Conservation (phyloP, 2,888 invertebrate species). For the Fragum whitleyi region DNA sequence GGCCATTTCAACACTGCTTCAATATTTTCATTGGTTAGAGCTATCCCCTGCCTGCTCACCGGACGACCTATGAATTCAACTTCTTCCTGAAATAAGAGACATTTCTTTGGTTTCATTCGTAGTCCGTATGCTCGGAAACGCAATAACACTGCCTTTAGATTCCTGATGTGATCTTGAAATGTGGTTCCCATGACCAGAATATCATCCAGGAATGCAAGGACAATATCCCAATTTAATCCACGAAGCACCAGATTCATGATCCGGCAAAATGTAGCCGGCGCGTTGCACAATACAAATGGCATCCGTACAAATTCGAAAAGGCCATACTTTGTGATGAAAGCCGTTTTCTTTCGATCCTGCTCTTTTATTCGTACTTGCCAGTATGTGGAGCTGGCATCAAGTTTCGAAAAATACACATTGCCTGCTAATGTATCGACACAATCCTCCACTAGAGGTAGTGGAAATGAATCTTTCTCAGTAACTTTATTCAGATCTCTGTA, state of each 20-base stretch:
- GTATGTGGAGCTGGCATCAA: too few species aligned
- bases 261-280: too few species aligned
- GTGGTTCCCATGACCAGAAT: slow-evolving; percentile 56
- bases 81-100: slow-evolving; percentile 26
- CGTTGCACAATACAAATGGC: too few species aligned
- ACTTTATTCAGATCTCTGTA: too few species aligned
- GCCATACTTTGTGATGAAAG: too few species aligned
- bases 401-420: too few species aligned
- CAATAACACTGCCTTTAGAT: slow-evolving; percentile 44
- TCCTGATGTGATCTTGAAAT: slow-evolving; percentile 46
- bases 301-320: too few species aligned
- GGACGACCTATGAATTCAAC: slow-evolving; percentile 40
- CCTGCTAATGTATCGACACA: too few species aligned
- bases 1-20: slow-evolving; percentile 46
- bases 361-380: too few species aligned
- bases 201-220: slow-evolving; percentile 65
- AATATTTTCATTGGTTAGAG: slow-evolving; percentile 11
- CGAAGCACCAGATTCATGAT: slow-evolving; percentile 46
- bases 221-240: slow-evolving; percentile 52
- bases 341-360: too few species aligned
- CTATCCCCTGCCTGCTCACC: slow-evolving; percentile 32
- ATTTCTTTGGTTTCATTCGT: slow-evolving; percentile 51
- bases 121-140: slow-evolving; percentile 43
- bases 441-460: too few species aligned
- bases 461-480: too few species aligned